A percentile compares a stretch with the other conserved stretches of the same genome.
phyloP scores from a whole-genome alignment of 1,140 invertebrate genomes.

The Heliconius himera region DNA sequence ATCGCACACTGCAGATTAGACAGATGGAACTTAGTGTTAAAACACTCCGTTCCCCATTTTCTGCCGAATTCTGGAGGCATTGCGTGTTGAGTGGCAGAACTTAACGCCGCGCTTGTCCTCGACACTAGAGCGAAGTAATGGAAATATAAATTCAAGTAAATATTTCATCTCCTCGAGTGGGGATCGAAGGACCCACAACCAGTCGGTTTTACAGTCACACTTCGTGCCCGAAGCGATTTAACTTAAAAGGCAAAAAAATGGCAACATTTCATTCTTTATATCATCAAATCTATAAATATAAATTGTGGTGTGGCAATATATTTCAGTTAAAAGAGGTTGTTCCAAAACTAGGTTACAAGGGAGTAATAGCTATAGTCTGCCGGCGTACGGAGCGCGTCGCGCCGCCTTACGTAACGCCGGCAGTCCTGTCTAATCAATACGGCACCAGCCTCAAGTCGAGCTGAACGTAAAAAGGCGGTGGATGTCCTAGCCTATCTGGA shows the following conservation, averaged over 20 bases:
- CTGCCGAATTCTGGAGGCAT: too few relatives aligned
- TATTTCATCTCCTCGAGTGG: too few relatives aligned
- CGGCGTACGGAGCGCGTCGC: slow-evolving; percentile 51
- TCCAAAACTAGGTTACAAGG: slow-evolving; percentile 50
- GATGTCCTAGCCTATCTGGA: slow-evolving; percentile 32
- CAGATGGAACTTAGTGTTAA: too few relatives aligned
- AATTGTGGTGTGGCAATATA: background rate
- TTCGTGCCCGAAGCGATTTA: too few relatives aligned
- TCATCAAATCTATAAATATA: background rate
- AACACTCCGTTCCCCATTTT: too few relatives aligned
- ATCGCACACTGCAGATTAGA: too few relatives aligned
- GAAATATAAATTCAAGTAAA: too few relatives aligned
- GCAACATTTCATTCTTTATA: background rate
- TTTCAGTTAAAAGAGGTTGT: slow-evolving; percentile 34
- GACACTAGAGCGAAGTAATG: too few relatives aligned
- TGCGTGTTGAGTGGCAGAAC: too few relatives aligned
- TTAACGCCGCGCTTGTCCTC: too few relatives aligned
- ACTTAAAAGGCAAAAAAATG: background rate
- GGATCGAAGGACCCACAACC: too few relatives aligned
- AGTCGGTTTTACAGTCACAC: too few relatives aligned
- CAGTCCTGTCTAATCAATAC: slow-evolving; percentile 74
- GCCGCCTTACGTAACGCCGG: slow-evolving; percentile 68
- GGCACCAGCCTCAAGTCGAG: slow-evolving; percentile 59
- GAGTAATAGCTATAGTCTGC: slow-evolving; percentile 51
- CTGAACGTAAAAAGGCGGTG: slow-evolving; percentile 54